These are phyloP conservation scores for Macrochelys suwanniensis DNA, from an alignment of 2,797 vertebrate species.

Conservation along the genomic window DNA sequence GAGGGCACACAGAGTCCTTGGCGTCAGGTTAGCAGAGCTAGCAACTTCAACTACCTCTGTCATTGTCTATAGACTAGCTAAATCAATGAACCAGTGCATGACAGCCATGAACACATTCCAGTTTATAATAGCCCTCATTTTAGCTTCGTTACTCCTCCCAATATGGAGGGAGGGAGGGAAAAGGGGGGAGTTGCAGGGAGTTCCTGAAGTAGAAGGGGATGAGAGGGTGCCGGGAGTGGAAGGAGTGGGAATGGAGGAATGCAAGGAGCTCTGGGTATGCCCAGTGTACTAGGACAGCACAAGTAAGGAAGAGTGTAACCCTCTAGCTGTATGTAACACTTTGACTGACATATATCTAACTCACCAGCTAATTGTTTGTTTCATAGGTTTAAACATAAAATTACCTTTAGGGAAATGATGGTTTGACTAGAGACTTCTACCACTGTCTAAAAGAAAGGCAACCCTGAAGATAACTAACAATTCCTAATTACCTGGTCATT, in stretches of 20 bases:
- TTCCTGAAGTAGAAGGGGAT: neutral
- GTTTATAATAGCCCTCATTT: neutral
- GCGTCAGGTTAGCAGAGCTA: neutral
- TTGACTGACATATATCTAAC: neutral
- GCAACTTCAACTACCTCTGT: neutral
- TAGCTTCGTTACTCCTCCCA: neutral
- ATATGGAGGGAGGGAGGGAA: neutral
- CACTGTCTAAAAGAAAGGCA: neutral
- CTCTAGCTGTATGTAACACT: neutral
- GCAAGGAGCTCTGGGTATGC: neutral
- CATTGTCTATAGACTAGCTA: neutral
- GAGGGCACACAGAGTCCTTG: neutral
- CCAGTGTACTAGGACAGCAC: neutral
- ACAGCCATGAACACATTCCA: neutral
- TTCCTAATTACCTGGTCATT: conserved; percentile 79
- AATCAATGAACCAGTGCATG: neutral
- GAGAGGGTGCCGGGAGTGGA: neutral
- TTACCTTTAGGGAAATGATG: neutral
- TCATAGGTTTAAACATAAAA: neutral
- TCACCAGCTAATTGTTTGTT: neutral
- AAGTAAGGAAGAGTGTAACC: neutral
- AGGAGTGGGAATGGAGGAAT: neutral
- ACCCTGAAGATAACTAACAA: neutral
- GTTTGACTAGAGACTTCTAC: neutral
- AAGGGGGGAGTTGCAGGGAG: neutral